phyloP scores from a whole-genome alignment of 2,113 vertebrate species.

The Daboia siamensis region DNA sequence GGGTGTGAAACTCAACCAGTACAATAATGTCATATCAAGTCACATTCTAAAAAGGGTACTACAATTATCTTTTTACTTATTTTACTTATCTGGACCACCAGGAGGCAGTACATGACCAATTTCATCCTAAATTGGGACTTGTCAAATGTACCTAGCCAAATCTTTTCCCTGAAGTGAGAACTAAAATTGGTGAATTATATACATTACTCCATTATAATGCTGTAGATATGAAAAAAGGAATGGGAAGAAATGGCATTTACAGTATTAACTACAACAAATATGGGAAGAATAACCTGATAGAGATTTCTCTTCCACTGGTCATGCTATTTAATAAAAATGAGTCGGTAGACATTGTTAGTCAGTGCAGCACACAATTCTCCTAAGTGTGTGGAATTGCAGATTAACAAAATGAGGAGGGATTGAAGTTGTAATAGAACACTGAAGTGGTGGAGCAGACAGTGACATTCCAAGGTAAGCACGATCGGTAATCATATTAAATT shows the following conservation, averaged over 20 bases:
- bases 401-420: neutral
- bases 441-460: neutral
- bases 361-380: neutral
- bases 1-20: neutral
- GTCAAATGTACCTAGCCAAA: neutral
- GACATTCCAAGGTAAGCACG: neutral
- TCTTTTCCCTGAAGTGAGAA: neutral
- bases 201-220: neutral
- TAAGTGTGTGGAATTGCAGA: neutral
- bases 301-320: neutral
- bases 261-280: neutral
- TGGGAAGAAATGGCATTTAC: neutral
- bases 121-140: neutral
- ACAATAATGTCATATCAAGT: neutral
- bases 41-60: neutral
- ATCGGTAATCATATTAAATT: neutral
- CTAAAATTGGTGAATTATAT: neutral
- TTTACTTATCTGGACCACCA: neutral
- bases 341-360: neutral
- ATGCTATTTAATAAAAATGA: neutral
- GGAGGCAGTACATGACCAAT: neutral
- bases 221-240: neutral
- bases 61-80: neutral
- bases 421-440: neutral
- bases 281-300: neutral